A percentile compares a stretch with the other conserved stretches of the same genome.
Evolutionary conservation across 2,797 vertebrate species (phyloP).

Genomic region (Arrhamphus sclerolepis): DNA sequence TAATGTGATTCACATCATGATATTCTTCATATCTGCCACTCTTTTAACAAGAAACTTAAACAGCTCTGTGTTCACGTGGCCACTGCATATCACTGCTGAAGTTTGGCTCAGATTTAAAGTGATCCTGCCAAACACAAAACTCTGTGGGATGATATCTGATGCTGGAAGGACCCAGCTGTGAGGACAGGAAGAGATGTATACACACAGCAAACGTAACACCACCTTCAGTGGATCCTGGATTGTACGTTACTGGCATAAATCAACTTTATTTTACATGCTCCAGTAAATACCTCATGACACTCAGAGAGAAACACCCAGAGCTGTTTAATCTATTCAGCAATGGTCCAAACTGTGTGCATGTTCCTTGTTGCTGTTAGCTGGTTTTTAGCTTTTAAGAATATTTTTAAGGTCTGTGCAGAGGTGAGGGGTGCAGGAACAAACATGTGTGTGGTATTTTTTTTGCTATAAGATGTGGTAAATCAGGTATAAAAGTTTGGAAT

Average conservation of each 20-base stretch:
- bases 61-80: conserved; percentile 14
- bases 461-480: not conserved
- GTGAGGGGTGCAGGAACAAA: conserved; percentile 11
- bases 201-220: conserved; percentile 20
- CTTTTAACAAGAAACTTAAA: not conserved
- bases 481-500: too few relatives aligned
- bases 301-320: conserved; percentile 63
- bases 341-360: conserved; percentile 8
- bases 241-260: conserved; percentile 60
- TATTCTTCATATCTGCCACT: not conserved
- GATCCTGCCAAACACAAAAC: conserved; percentile 43
- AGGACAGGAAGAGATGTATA: conserved; percentile 10
- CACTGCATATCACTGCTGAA: conserved; percentile 9
- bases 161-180: conserved; percentile 46
- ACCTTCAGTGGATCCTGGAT: conserved; percentile 23
- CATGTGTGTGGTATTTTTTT: conserved; percentile 16
- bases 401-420: not conserved
- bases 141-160: conserved; percentile 36
- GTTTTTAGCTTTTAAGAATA: conserved; percentile 12
- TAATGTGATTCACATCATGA: not conserved
- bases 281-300: conserved; percentile 60
- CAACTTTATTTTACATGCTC: conserved; percentile 45
- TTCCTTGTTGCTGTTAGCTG: not conserved
- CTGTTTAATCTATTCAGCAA: conserved; percentile 28
- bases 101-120: conserved; percentile 33